Evolutionary conservation across 2,113 vertebrate species (phyloP), one percentile per base, ranked within the genome.

Genomic region (Paradoxurus hermaphroditus): DNA sequence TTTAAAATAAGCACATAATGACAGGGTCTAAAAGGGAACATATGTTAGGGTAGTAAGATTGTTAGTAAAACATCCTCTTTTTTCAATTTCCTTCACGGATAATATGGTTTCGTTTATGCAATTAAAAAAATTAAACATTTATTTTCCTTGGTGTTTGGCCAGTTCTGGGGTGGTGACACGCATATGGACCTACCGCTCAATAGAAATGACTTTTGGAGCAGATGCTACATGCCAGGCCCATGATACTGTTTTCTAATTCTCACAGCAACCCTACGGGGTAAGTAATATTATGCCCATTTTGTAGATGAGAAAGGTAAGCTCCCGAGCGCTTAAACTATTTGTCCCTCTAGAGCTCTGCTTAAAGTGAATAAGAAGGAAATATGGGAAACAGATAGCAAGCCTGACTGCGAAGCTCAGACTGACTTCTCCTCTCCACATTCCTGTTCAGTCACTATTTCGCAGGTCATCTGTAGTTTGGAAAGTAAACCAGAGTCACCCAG

Each of bases 111-210:
- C 86, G 51, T 87, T 98, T 97, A 96, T 90, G 46, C n/a, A 96
- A 97, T 94, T 77, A 72, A 91, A 98, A 96, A 97, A 96, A 95
- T 94, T 96, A 93, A 94, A 85, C 94, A 96, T 89, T 95, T 97
- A 90, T 98, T 98, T 98, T 96, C 96, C 95, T 97, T 98, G 97
- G 97, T 98, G 51, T 90, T 86, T 53, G 36, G 81, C 94, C 96
- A 98, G 44, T 97, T 88, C 90, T 34, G 34, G 96, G 90, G 96
- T 96, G 97, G 97, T 96, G 97, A 97, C 97, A 96, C 63, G 62
- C 95, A 97, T 67, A 70, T 77, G 92, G 97, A 96, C 90, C 95
- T 79, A 98, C 97, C 95, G 8, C 63, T 87, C 94, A 82, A 72
- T 1, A 84, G 67, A 95, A 94, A 90, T 67, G 75, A 56, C 92